Percentiles rank a stretch among this genome's conserved stretches.
Conservation (phyloP, 2,888 invertebrate genomes). For the Matsumyia berberina region DNA sequence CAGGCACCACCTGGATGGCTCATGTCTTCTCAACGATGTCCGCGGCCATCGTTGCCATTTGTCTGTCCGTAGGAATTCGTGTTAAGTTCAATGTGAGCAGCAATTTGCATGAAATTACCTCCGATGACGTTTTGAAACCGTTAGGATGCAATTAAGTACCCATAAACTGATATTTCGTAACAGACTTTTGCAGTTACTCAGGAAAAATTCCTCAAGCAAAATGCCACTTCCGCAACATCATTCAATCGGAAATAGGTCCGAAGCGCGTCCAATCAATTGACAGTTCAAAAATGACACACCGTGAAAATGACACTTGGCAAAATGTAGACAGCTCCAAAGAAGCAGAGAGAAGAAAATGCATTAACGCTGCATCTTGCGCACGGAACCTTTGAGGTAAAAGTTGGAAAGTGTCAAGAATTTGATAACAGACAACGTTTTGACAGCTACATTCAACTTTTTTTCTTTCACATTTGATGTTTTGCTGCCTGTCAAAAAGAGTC, state of each 20-base stretch:
- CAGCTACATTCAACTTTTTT: not conserved
- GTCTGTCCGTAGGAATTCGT: constrained; percentile 23
- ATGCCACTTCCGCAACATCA: constrained; percentile 19
- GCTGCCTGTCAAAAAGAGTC: constrained; percentile 22
- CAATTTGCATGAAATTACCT: constrained; percentile 68
- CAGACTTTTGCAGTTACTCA: constrained; percentile 4
- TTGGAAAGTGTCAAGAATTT: no score
- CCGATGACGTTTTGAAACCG: constrained; percentile 59
- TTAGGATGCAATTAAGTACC: constrained; percentile 54
- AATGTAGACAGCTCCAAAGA: constrained; percentile 3
- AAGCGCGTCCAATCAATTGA: constrained; percentile 13
- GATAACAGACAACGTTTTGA: constrained; percentile 34
- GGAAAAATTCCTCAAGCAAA: not conserved
- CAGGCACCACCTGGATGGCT: constrained; percentile 41
- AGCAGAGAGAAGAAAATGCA: not conserved
- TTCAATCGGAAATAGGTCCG: constrained; percentile 34
- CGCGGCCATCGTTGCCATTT: not conserved
- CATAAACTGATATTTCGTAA: constrained; percentile 48
- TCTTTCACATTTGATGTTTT: constrained; percentile 1
- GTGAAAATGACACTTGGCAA: constrained; percentile 11
- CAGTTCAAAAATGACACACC: constrained; percentile 6
- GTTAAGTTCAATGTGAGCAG: constrained; percentile 66
- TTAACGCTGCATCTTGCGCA: constrained; percentile 3
- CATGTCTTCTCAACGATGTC: not conserved
- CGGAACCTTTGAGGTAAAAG: constrained; percentile 12